These are phyloP conservation scores for Oryzaephilus surinamensis DNA, from an alignment of 1,140 invertebrate species.

Conservation along the genomic window DNA sequence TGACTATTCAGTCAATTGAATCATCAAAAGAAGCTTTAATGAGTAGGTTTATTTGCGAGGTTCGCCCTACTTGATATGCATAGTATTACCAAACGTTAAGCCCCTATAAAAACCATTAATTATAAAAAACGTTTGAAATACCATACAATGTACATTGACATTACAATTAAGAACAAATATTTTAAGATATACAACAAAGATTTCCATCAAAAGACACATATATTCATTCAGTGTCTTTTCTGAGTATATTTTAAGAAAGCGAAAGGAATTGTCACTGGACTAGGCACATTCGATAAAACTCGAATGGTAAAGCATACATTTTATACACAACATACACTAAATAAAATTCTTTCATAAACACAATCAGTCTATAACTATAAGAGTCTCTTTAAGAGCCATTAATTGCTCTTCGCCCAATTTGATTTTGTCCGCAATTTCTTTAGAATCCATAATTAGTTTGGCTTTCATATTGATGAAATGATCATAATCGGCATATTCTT, in stretches of 20 bases:
- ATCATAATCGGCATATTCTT: slow-evolving; percentile 73
- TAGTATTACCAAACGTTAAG: slow-evolving; percentile 14
- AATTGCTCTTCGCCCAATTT: slow-evolving; percentile 79
- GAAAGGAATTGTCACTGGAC: slow-evolving; percentile 27
- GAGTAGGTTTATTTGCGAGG: slow-evolving; percentile 29
- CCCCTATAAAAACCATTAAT: background rate
- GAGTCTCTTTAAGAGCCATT: slow-evolving; percentile 58
- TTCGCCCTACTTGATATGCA: slow-evolving; percentile 25
- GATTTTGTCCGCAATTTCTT: slow-evolving; percentile 80
- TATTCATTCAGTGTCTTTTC: background rate
- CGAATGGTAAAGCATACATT: slow-evolving; percentile 19
- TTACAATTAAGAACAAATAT: background rate
- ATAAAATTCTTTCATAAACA: slow-evolving; percentile 7
- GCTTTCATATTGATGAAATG: slow-evolving; percentile 88
- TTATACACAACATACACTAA: slow-evolving; percentile 8
- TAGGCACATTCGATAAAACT: slow-evolving; percentile 31
- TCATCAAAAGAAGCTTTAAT: too few relatives aligned
- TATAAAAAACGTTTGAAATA: background rate
- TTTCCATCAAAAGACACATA: background rate
- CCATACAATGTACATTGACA: background rate
- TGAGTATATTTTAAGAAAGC: slow-evolving; percentile 13
- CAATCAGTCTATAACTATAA: slow-evolving; percentile 35
- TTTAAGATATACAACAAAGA: background rate
- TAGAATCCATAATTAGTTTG: slow-evolving; percentile 74
- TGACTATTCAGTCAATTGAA: too few relatives aligned